Percentiles rank a stretch among this genome's conserved stretches.
Conservation (phyloP, 2,888 invertebrate genomes). For the Chloroclystis v-ata region DNA sequence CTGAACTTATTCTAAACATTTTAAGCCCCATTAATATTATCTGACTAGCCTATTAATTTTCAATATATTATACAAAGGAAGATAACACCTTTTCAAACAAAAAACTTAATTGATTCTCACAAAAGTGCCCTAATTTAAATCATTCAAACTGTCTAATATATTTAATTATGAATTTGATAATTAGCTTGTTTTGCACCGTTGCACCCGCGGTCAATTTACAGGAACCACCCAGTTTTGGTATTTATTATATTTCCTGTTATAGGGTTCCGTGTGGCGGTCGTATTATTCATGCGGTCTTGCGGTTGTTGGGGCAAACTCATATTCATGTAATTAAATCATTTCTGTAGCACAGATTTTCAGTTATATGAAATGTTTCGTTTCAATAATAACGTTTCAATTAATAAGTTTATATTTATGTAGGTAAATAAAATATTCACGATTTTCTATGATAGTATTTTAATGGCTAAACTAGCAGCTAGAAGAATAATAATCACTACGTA, state of each 20-base stretch:
- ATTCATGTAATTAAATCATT: background rate
- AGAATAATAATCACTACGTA: too few species aligned
- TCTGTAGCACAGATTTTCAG: background rate
- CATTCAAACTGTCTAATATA: slow-evolving; percentile 39
- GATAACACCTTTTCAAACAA: slow-evolving; percentile 24
- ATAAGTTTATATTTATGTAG: too few species aligned
- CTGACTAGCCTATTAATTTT: slow-evolving; percentile 11
- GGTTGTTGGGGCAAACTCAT: too few species aligned
- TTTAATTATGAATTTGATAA: slow-evolving; percentile 67
- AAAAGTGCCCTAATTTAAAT: slow-evolving; percentile 24
- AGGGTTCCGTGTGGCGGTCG: slow-evolving; percentile 12
- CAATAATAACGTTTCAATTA: too few species aligned
- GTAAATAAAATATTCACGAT: too few species aligned
- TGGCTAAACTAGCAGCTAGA: too few species aligned
- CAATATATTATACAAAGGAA: slow-evolving; percentile 20
- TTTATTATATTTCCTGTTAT: slow-evolving; percentile 22
- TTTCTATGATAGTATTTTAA: too few species aligned
- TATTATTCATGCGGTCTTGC: too few species aligned
- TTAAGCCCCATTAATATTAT: slow-evolving; percentile 1
- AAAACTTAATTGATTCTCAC: slow-evolving; percentile 23
- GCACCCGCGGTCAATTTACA: slow-evolving; percentile 18
- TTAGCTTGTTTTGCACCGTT: slow-evolving; percentile 51
- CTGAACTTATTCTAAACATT: background rate
- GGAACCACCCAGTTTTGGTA: slow-evolving; percentile 27
- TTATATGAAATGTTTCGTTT: too few species aligned